Conservation (phyloP, 2,113 vertebrate genomes). For the Lontra canadensis region DNA sequence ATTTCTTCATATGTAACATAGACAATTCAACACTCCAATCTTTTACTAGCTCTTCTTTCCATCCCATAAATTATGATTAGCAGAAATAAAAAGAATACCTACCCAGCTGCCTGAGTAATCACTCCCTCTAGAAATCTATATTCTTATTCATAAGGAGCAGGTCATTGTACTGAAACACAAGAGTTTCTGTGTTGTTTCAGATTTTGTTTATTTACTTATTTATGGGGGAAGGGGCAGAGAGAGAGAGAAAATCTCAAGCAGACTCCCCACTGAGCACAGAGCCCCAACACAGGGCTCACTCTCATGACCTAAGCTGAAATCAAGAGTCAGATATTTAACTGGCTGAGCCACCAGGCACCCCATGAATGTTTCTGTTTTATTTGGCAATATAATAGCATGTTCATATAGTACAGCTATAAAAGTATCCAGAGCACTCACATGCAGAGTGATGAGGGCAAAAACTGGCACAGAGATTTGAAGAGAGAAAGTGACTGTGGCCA, state of each 20-base stretch:
- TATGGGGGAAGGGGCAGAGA: not conserved
- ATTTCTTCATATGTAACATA: not conserved
- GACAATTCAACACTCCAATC: not conserved
- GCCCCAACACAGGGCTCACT: not conserved
- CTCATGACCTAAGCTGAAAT: not conserved
- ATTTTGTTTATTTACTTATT: not conserved
- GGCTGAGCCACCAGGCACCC: not conserved
- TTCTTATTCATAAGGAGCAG: constrained; percentile 72
- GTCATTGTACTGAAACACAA: constrained; percentile 31
- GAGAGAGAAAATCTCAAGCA: not conserved
- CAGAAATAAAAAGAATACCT: constrained; percentile 64
- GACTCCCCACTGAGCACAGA: not conserved
- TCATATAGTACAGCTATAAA: constrained; percentile 70
- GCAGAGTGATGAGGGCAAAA: not conserved
- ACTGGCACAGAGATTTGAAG: not conserved
- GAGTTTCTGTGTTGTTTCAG: not conserved
- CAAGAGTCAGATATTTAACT: not conserved
- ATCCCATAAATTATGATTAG: not conserved
- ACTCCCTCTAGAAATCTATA: constrained; percentile 69
- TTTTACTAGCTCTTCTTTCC: not conserved
- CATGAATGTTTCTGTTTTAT: not conserved
- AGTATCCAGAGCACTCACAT: constrained; percentile 59
- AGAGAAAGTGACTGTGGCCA: constrained; percentile 19
- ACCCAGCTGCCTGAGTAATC: constrained; percentile 58
- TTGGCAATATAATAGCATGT: constrained; percentile 59